phyloP scores from a whole-genome alignment of 2,113 vertebrate genomes.

The Callopanchax toddi region DNA sequence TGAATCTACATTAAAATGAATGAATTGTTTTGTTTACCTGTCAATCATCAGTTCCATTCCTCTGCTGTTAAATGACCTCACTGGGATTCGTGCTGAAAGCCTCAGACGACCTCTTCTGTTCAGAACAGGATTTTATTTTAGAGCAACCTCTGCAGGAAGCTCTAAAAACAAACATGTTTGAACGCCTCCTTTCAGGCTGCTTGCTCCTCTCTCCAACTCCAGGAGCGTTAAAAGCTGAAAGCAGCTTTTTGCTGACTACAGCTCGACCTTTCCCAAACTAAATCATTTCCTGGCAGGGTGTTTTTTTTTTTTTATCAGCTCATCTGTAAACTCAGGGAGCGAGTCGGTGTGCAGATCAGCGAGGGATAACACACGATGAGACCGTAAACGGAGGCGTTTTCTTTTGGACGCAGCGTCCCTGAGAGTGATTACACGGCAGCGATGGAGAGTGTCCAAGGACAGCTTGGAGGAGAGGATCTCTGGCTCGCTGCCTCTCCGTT shows the following conservation, averaged over 20 bases:
- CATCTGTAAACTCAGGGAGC: slow-evolving; percentile 34
- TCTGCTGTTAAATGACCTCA: background rate
- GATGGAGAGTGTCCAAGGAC: slow-evolving; percentile 51
- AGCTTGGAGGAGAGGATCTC: slow-evolving; percentile 30
- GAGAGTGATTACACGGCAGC: slow-evolving; percentile 40
- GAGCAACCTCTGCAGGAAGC: background rate
- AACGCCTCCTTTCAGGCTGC: background rate
- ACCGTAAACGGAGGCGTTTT: slow-evolving; percentile 44
- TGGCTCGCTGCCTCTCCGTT: slow-evolving; percentile 19
- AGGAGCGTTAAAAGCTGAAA: background rate
- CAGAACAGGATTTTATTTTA: background rate
- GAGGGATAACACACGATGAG: slow-evolving; percentile 24
- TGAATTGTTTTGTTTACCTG: background rate
- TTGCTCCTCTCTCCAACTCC: background rate
- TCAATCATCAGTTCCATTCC: background rate
- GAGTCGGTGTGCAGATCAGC: slow-evolving; percentile 18
- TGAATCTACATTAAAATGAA: too few relatives aligned
- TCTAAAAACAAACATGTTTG: background rate
- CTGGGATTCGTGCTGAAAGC: background rate
- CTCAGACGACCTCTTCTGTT: background rate
- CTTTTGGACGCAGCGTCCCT: slow-evolving; percentile 39
- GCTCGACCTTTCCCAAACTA: slow-evolving; percentile 2
- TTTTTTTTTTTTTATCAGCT: slow-evolving; percentile 10
- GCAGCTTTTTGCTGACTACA: slow-evolving; percentile 8
- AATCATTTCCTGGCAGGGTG: slow-evolving; percentile 7